Base-by-base conservation (phyloP, 1,140 invertebrate genomes). In the Anthonomus grandis region DNA sequence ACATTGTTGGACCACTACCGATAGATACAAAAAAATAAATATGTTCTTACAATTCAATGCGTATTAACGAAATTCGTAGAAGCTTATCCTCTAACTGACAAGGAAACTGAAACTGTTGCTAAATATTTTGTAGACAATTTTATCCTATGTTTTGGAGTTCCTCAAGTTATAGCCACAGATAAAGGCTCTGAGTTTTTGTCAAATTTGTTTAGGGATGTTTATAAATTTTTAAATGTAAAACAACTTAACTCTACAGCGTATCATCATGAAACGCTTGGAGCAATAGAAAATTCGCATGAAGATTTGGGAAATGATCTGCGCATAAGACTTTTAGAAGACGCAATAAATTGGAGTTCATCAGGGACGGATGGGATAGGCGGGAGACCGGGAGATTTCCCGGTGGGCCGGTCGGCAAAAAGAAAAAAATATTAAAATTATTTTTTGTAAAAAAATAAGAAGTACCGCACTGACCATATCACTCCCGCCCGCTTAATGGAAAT, bases 141-240 rank as follows among this genome's bases (percentile, higher is more conserved):
- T n/a, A n/a, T n/a, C n/a, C n/a, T n/a, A n/a, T n/a, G n/a, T n/a
- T 62, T 60, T 34, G 67, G 64, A 9, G 64, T 65, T 36, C 56
- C 64, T n/a, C 36, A 37, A 34, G 17, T 58, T 37, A 39, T 67
- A 44, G 27, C 61, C 15, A 56, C 57, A 2, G 64, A 66, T n/a
- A n/a, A n/a, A n/a, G n/a, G n/a, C n/a, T n/a, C 48, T 22, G 56
- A 54, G 63, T 38, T 38, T n/a, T 38, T 38, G n/a, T 4, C 4
- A 13, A 4, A 12, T 13, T 13, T 17, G 4, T n/a, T 38, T 6
- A 38, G 17, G 17, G 36, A 38, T 13, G 17, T 17, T 6, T 38
- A 17, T 38, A 38, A 38, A 38, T n/a, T 38, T 5, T 38, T 38
- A 38, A 38, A 38, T n/a, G 17, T 38, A 4, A 38, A n/a, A 5